A percentile compares a stretch with the other conserved stretches of the same genome.
Conservation (phyloP, 2,888 invertebrate genomes). For the Erebia ligea region DNA sequence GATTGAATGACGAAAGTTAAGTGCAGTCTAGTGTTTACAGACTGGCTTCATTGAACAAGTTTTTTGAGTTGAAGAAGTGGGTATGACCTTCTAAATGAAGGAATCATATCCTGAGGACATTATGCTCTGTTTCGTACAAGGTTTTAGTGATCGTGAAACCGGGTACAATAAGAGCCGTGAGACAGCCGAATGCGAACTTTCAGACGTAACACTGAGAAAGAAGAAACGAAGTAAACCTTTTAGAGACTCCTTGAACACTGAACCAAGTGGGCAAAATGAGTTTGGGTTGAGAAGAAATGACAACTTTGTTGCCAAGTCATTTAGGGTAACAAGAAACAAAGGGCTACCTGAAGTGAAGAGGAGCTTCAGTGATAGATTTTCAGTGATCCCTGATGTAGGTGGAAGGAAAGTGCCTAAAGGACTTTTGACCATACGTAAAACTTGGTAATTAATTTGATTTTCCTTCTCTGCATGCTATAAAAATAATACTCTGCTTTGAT, state of each 20-base stretch:
- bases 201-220: constrained; percentile 55
- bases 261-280: constrained; percentile 50
- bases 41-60: constrained; percentile 29
- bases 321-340: constrained; percentile 53
- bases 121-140: constrained; percentile 89
- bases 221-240: constrained; percentile 50
- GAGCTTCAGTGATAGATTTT: constrained; percentile 77
- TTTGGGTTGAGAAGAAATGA: constrained; percentile 53
- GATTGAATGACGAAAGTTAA: constrained; percentile 15
- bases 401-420: constrained; percentile 63
- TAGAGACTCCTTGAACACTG: constrained; percentile 42
- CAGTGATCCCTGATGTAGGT: constrained; percentile 66
- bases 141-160: constrained; percentile 78
- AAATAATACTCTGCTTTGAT: not conserved
- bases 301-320: constrained; percentile 62
- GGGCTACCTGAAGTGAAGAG: constrained; percentile 70
- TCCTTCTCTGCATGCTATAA: not conserved
- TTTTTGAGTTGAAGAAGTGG: constrained; percentile 28
- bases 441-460: constrained; percentile 61
- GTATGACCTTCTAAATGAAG: constrained; percentile 79
- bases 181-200: constrained; percentile 57
- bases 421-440: constrained; percentile 75
- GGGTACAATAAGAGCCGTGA: constrained; percentile 64
- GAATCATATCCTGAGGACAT: constrained; percentile 79
- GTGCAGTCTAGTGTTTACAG: constrained; percentile 6